Conservation (phyloP, 2,888 invertebrate genomes). For the Nephrotoma flavescens region DNA sequence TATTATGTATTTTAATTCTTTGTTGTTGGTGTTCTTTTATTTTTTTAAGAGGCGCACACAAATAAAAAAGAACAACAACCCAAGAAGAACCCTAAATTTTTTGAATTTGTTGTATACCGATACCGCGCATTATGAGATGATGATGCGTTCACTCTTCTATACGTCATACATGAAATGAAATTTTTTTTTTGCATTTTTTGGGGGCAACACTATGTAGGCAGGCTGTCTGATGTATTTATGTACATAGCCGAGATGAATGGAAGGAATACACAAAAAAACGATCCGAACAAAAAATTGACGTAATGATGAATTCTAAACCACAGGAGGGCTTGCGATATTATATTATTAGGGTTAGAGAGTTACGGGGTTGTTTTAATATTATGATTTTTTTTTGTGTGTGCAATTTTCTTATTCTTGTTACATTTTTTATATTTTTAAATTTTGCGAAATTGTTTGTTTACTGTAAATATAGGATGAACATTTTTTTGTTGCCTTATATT, state of each 20-base stretch:
- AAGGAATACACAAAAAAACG: not conserved
- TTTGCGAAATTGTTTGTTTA: not conserved
- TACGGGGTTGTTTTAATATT: not conserved
- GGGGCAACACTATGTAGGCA: not conserved
- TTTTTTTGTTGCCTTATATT: not conserved
- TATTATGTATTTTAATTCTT: not conserved
- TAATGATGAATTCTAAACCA: constrained; percentile 2
- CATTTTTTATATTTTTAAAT: not conserved
- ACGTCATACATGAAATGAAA: not conserved
- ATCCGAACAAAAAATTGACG: not conserved
- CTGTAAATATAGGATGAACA: not conserved
- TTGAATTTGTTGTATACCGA: not conserved
- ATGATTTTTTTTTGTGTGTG: not conserved
- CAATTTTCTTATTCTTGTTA: not conserved
- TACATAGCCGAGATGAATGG: not conserved
- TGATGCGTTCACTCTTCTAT: not conserved
- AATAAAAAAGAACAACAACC: not conserved
- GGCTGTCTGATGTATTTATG: not conserved
- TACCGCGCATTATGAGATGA: not conserved
- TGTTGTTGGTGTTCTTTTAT: not conserved
- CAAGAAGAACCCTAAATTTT: not conserved
- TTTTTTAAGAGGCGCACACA: not conserved
- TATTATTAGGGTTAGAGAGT: not conserved
- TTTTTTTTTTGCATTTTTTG: not conserved
- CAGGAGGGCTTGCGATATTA: not conserved